phyloP scores from a whole-genome alignment of 2,113 vertebrate genomes.

The Tichodroma muraria region DNA sequence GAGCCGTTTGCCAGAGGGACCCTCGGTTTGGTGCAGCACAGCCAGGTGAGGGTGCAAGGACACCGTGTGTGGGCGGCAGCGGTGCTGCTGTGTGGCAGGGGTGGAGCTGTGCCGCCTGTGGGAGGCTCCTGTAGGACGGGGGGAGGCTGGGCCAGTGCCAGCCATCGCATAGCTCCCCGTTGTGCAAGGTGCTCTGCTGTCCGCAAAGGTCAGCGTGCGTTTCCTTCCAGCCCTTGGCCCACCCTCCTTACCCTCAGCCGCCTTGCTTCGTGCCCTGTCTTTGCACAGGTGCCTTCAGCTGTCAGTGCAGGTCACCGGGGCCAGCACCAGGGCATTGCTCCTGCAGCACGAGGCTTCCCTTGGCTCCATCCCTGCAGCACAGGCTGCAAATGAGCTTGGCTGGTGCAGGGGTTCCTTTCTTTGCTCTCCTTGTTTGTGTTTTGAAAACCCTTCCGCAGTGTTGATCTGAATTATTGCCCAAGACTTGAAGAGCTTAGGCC shows the following conservation, averaged over 20 bases:
- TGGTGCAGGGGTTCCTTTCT: background rate
- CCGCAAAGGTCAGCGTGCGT: background rate
- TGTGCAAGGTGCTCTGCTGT: background rate
- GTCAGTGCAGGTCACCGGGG: background rate
- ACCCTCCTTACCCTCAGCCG: background rate
- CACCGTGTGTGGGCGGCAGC: accelerated
- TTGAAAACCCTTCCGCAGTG: background rate
- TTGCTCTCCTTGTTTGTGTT: background rate
- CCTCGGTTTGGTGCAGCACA: background rate
- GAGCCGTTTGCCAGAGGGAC: background rate
- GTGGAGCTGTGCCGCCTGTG: background rate
- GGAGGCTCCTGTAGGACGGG: background rate
- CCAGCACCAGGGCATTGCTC: background rate
- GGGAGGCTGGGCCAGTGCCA: background rate
- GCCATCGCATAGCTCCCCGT: background rate
- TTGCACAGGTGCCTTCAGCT: background rate
- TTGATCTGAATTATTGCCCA: background rate
- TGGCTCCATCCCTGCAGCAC: background rate
- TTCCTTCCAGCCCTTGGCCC: background rate
- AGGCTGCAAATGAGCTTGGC: background rate
- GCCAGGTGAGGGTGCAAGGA: background rate
- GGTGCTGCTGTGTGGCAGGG: background rate
- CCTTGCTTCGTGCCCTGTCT: background rate
- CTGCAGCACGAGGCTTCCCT: background rate
- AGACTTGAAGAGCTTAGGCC: background rate